phyloP scores from a whole-genome alignment of 2,113 vertebrate species.

The Origma solitaria region DNA sequence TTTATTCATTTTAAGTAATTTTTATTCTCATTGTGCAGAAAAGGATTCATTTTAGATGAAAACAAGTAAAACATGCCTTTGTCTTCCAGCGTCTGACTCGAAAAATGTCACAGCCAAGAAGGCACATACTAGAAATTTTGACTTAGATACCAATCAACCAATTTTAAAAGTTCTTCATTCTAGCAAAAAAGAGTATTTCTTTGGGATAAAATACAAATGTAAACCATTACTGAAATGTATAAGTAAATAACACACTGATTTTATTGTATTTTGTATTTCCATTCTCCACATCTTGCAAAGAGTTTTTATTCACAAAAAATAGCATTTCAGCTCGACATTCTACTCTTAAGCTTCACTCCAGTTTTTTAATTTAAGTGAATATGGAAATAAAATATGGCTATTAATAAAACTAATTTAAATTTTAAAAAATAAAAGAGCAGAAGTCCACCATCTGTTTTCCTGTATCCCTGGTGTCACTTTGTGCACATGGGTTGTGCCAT shows the following conservation, averaged over 20 bases:
- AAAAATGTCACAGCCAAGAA: neutral
- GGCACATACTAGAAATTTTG: neutral
- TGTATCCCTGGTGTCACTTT: neutral
- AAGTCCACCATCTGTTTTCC: neutral
- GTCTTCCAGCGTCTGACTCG: neutral
- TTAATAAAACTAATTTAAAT: neutral
- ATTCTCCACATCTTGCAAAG: neutral
- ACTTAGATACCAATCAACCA: neutral
- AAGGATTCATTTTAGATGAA: neutral
- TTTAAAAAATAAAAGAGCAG: neutral
- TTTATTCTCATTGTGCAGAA: neutral
- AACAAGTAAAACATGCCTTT: neutral
- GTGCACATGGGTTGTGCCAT: neutral
- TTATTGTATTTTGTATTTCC: neutral
- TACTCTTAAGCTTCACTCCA: neutral
- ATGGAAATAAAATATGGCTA: neutral
- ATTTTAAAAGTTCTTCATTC: neutral
- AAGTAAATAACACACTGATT: neutral
- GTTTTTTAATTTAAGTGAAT: neutral
- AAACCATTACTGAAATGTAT: neutral
- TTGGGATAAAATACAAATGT: neutral
- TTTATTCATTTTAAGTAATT: neutral
- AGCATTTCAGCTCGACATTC: neutral
- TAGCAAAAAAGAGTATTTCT: neutral
- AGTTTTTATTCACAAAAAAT: neutral